phyloP scores from a whole-genome alignment of 2,888 invertebrate genomes.

The Ferrisia virgata region DNA sequence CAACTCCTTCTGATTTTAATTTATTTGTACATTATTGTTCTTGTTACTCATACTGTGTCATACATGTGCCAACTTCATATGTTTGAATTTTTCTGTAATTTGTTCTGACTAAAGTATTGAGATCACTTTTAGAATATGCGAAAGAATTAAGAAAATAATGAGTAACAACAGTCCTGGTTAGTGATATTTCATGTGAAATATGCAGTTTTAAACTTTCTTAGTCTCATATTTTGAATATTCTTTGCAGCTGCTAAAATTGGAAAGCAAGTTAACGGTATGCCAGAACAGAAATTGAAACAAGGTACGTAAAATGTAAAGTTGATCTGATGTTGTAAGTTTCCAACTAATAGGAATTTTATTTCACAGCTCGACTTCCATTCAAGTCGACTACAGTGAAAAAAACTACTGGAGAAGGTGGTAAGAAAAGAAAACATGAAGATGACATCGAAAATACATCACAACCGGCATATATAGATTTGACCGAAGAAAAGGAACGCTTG shows the following conservation, averaged over 20 bases:
- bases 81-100: neutral
- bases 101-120: neutral
- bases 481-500: neutral
- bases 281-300: neutral
- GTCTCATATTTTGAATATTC: neutral
- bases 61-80: neutral
- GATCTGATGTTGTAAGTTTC: neutral
- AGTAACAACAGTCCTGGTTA: neutral
- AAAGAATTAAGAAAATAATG: neutral
- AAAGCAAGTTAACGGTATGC: neutral
- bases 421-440: slow-evolving; percentile 12
- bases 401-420: neutral
- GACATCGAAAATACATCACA: neutral
- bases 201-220: neutral
- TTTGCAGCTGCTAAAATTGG: neutral
- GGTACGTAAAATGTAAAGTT: neutral
- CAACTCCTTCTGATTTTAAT: too few relatives aligned
- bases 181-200: neutral
- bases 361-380: neutral
- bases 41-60: too few relatives aligned
- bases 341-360: too few relatives aligned
- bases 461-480: neutral
- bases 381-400: neutral
- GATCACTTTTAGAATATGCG: neutral
- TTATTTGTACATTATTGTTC: too few relatives aligned